These are phyloP conservation scores for Reticulitermes speratus DNA, from an alignment of 1,140 invertebrate genomes.

Conservation along the genomic window DNA sequence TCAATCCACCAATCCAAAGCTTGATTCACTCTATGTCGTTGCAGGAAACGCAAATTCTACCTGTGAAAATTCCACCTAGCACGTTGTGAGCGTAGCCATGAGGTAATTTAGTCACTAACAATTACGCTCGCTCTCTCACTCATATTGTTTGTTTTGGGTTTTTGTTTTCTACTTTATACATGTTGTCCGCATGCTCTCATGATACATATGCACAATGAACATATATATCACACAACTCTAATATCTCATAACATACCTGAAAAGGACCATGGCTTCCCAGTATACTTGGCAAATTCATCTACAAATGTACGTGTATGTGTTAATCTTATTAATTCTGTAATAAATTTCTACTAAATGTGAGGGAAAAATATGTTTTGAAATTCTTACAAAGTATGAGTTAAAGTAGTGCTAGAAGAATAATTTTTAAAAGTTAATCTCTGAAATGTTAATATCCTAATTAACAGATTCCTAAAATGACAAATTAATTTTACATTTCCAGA, in stretches of 20 bases:
- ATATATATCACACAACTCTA: neutral
- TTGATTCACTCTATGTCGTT: slow-evolving; percentile 36
- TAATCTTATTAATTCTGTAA: neutral
- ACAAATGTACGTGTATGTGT: neutral
- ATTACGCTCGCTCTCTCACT: slow-evolving; percentile 15
- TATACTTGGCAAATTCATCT: neutral
- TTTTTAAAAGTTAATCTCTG: too few species aligned
- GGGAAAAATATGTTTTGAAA: too few species aligned
- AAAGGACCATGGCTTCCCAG: neutral
- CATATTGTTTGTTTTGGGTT: slow-evolving; percentile 8
- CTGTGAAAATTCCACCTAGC: slow-evolving; percentile 40
- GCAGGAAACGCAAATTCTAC: slow-evolving; percentile 42
- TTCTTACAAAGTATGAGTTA: too few species aligned
- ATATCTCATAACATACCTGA: neutral
- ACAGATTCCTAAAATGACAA: too few species aligned
- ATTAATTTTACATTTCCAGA: too few species aligned
- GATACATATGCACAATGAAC: slow-evolving; percentile 5
- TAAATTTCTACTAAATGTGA: too few species aligned
- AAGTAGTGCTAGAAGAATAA: too few species aligned
- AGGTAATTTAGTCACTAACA: slow-evolving; percentile 32
- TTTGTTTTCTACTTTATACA: slow-evolving; percentile 13
- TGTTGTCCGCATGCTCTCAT: slow-evolving; percentile 12
- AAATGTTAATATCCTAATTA: too few species aligned
- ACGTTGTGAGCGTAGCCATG: slow-evolving; percentile 32
- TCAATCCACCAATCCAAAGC: neutral